Evolutionary conservation across 2,797 vertebrate genomes (phyloP).

Genomic region (Syngnathus rostellatus): DNA sequence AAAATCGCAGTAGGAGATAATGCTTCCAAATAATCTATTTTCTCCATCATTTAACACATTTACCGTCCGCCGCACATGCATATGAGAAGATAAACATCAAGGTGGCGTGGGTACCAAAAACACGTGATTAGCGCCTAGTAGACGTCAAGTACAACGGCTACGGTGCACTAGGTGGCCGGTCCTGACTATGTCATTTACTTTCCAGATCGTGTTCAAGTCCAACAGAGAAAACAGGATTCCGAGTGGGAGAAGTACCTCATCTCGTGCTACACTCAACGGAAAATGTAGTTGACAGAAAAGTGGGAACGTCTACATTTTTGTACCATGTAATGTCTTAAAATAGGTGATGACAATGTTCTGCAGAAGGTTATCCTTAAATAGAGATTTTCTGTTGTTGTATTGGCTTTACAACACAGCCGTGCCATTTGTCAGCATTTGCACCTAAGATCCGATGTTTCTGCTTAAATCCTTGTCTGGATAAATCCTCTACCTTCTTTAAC

Average conservation of each 20-base stretch:
- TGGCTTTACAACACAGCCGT: too few relatives aligned
- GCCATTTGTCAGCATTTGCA: too few relatives aligned
- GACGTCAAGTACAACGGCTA: background rate
- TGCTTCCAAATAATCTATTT: too few relatives aligned
- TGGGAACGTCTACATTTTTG: background rate
- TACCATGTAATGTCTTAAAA: background rate
- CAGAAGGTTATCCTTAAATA: background rate
- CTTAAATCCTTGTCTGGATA: too few relatives aligned
- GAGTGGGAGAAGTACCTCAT: conserved; percentile 64
- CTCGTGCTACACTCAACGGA: conserved; percentile 44
- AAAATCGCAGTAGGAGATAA: too few relatives aligned
- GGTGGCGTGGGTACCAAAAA: background rate
- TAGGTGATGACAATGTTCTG: background rate
- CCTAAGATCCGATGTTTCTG: too few relatives aligned
- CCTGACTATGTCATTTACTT: conserved; percentile 11
- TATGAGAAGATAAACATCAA: too few relatives aligned
- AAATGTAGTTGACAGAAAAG: conserved; percentile 18
- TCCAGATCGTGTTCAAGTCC: conserved; percentile 33
- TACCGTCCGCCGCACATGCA: too few relatives aligned
- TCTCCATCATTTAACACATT: too few relatives aligned
- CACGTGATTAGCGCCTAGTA: background rate
- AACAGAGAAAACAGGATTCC: conserved; percentile 28
- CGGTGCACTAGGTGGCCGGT: background rate
- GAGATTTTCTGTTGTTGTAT: background rate
- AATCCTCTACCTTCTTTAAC: too few relatives aligned